Evolutionary conservation across 2,797 vertebrate species (phyloP).

Genomic region (Spondyliosoma cantharus): DNA sequence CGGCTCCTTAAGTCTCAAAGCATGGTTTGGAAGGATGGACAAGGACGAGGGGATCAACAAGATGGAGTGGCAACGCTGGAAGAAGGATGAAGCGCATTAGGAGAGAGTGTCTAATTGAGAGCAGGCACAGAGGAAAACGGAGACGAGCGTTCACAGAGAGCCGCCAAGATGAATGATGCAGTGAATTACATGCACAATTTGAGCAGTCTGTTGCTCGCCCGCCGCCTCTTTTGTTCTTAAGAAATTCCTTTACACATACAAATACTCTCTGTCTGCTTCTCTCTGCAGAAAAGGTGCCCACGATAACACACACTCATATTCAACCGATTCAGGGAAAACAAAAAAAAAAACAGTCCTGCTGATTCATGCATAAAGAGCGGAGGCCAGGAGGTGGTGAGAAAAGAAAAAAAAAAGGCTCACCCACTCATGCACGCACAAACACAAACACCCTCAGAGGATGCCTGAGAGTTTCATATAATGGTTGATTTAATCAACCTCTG

Average conservation of each 20-base stretch:
- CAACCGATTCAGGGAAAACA: conserved; percentile 24
- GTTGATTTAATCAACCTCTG: conserved; percentile 47
- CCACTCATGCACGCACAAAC: conserved; percentile 21
- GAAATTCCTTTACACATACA: conserved; percentile 28
- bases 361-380: conserved; percentile 49
- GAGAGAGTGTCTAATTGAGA: conserved; percentile 23
- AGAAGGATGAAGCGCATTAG: conserved; percentile 17
- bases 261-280: conserved; percentile 25
- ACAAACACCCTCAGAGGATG: conserved; percentile 28
- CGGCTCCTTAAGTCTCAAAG: conserved; percentile 33
- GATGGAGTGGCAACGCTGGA: not conserved
- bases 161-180: conserved; percentile 46
- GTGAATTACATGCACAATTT: conserved; percentile 50
- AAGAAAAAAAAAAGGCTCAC: conserved; percentile 18
- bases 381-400: conserved; percentile 26
- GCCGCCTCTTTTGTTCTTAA: conserved; percentile 26
- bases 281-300: conserved; percentile 29
- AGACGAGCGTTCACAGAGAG: conserved; percentile 22
- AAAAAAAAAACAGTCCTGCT: conserved; percentile 15
- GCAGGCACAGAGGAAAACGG: conserved; percentile 32
- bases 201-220: conserved; percentile 38
- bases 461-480: conserved; percentile 29
- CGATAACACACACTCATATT: conserved; percentile 39
- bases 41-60: conserved; percentile 26
- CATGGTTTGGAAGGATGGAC: conserved; percentile 38